Evolutionary conservation across 2,797 vertebrate species (phyloP), one percentile per base, ranked within the genome.

Genomic region (Glyptemys insculpta): DNA sequence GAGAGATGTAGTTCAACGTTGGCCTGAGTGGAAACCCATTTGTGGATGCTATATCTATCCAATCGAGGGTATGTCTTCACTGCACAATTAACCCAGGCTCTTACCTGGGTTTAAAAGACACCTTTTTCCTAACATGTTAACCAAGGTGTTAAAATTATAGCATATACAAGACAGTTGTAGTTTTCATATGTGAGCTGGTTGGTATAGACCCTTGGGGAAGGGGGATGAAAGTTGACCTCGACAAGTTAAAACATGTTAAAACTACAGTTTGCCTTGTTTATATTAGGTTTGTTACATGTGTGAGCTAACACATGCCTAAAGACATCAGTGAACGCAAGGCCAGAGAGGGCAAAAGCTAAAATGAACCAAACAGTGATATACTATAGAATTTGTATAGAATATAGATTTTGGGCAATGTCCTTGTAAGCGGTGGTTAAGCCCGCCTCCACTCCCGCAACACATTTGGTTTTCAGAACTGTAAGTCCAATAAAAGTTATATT

Each of bases 161-260:
- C 6, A 12, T 44, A 74, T 23, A 12, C 79, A 44, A 23, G 0
- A 3, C 37, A 96, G 34, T 29, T 89, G 76, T 41, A 21, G 11
- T 56, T 92, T 49, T 52, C 89, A 74, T 89, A 59, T 41, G 29
- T 89, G 74, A 83, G 57, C 85, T 93, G 76, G 86, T 81, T 44
- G 72, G 62, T 49, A 25, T 74, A 74, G 72, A 41, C 12, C 4
- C 14, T 21, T 68, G 34, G 62, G 34, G 62, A 12, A n/a, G 18
- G 4, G 62, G 16, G 18, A 68, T 68, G 62, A 74, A 44, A 27
- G 23, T 23, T 74, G 21, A 27, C n/a, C 41, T 14, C 14, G 12
- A 74, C 37, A 41, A 25, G 19, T 74, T 44, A 74, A 25, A 25
- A 41, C 12, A 74, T 44, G 37, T 44, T 93, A 79, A 96, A 92